Conservation (phyloP, 2,113 vertebrate genomes). For the Paramormyrops kingsleyae region DNA sequence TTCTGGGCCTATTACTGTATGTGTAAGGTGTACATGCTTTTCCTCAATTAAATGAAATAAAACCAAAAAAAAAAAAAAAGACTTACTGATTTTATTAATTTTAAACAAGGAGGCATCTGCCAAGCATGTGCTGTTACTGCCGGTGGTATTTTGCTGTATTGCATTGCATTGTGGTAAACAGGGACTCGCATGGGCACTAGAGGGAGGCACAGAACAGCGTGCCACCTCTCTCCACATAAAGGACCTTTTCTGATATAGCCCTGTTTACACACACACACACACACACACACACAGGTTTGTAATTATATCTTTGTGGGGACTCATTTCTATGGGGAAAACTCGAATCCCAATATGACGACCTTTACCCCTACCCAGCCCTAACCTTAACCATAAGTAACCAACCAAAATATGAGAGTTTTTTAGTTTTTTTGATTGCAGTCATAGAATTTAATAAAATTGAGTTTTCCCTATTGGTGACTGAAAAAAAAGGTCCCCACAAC, state of each 20-base stretch:
- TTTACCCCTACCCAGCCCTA: not conserved
- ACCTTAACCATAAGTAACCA: not conserved
- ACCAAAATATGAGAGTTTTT: not conserved
- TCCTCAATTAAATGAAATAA: not conserved
- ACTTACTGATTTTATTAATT: not conserved
- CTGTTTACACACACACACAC: not conserved
- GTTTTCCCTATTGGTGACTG: not conserved
- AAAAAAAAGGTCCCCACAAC: not conserved
- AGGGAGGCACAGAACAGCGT: conserved; percentile 57
- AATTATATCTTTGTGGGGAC: too few species aligned
- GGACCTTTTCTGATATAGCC: not conserved
- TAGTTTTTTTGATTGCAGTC: not conserved
- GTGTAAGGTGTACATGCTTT: not conserved
- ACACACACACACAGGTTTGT: not conserved
- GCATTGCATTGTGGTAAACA: not conserved
- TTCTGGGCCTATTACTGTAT: not conserved
- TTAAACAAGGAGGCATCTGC: not conserved
- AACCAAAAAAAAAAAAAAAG: not conserved
- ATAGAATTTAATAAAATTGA: not conserved
- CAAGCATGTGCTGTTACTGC: not conserved
- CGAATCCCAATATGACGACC: not conserved
- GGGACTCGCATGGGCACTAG: conserved; percentile 43
- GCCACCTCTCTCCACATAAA: not conserved
- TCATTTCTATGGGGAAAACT: not conserved
- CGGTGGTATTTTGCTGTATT: not conserved